These are phyloP conservation scores for Nyctalus aviator DNA, from an alignment of 2,797 vertebrate genomes.

Conservation along the genomic window DNA sequence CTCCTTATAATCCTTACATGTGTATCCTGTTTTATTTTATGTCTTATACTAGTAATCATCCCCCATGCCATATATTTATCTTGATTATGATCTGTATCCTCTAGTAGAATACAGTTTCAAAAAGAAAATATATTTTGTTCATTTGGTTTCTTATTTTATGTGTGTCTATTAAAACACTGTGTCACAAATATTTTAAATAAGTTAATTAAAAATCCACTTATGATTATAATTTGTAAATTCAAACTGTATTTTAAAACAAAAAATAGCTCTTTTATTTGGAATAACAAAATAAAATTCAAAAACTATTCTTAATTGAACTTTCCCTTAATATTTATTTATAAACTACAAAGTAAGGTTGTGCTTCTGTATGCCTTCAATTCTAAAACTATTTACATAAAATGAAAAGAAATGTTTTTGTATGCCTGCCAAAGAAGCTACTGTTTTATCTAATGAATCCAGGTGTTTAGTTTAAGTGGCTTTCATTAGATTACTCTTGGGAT, in stretches of 20 bases:
- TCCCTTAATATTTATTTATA: neutral
- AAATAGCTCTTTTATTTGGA: neutral
- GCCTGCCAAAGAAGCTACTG: neutral
- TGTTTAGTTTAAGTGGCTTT: neutral
- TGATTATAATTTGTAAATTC: neutral
- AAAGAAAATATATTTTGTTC: neutral
- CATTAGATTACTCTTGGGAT: neutral
- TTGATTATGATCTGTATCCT: neutral
- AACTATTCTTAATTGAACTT: neutral
- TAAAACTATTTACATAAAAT: conserved; percentile 3
- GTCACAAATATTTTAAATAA: neutral
- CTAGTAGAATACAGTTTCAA: neutral
- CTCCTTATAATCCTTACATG: neutral
- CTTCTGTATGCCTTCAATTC: neutral
- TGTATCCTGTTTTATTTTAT: neutral
- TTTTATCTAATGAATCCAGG: conserved; percentile 10
- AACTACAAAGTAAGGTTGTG: neutral
- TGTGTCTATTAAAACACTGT: neutral
- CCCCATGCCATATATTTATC: neutral
- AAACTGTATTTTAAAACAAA: neutral
- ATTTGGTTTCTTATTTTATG: neutral
- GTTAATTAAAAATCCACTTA: neutral
- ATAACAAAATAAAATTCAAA: neutral
- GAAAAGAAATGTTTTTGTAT: neutral
- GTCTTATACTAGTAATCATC: neutral